A percentile compares a stretch with the other conserved stretches of the same genome.
Conservation (phyloP, 2,888 invertebrate genomes). For the Sinotaia quadrata region DNA sequence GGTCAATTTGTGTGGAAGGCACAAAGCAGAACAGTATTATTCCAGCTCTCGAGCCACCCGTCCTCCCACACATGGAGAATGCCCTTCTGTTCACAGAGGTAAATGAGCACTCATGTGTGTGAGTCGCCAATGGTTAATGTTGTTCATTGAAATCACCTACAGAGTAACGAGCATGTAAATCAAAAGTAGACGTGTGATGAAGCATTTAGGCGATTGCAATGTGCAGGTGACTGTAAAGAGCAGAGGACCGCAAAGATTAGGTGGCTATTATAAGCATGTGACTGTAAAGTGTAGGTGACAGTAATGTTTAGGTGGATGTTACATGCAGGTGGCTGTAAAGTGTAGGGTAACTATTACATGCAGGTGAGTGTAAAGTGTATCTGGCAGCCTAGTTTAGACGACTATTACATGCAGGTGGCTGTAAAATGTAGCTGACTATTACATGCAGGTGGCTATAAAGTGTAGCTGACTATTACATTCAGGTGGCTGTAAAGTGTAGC, state of each 20-base stretch:
- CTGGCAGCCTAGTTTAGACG: neutral
- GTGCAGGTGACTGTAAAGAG: neutral
- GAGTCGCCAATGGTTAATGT: neutral
- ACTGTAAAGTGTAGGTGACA: neutral
- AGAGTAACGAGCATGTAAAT: too few relatives aligned
- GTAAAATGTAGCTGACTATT: neutral
- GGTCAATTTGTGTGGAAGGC: constrained; percentile 53
- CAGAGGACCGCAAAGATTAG: neutral
- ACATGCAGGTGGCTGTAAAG: neutral
- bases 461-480: neutral
- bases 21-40: constrained; percentile 35
- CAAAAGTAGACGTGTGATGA: too few relatives aligned
- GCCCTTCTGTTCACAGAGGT: constrained; percentile 58
- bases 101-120: constrained; percentile 2
- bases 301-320: neutral
- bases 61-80: constrained; percentile 40
- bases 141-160: too few relatives aligned
- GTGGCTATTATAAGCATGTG: neutral
- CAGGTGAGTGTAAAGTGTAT: neutral
- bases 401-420: too few relatives aligned
- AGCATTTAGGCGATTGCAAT: neutral
- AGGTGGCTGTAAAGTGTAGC: neutral
- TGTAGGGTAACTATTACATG: neutral
- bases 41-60: constrained; percentile 51
- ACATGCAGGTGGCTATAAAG: neutral